Base-by-base conservation (phyloP, 2,797 vertebrate genomes). In the Typhlichthys subterraneus region DNA sequence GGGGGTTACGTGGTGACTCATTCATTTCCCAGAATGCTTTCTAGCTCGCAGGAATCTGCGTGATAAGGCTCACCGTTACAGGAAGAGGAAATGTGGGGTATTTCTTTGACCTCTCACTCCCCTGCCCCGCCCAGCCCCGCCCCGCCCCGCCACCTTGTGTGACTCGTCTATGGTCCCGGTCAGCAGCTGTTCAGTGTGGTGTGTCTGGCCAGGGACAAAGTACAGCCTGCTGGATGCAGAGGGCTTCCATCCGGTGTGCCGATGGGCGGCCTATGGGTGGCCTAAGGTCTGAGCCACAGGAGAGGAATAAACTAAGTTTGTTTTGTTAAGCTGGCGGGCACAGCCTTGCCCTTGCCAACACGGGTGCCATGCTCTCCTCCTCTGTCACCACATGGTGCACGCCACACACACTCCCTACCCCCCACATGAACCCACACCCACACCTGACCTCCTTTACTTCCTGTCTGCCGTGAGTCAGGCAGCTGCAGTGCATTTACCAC, bases 391-490 rank as follows among this genome's bases (percentile, higher is more conserved):
- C 86, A 88, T 82, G 75, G 77, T 78, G 84, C 60, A 61, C 84
- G 79, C 87, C 89, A 90, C 89, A 89, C 86, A 88, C 86, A 83
- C 84, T 78, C 81, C 69, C 77, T 85, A 85, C 84, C 76, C 80
- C 77, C 80, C 82, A 78, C 86, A 82, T 85, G 1, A 10, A 45
- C 48, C 29, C 33, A 13, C 55, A 52, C 45, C 52, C 58, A 67
- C 47, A 57, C 86, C 33, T 38, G 88, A 89, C 81, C 79, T 54
- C 87, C 87, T 79, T 85, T 81, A 84, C 83, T 87, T 87, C 86
- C 85, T 84, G 80, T 81, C 79, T 79, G 60, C 79, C 75, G 75
- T 89, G 87, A 90, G 81, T 90, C 89, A 90, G 84, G 79, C 73
- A 79, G 81, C 86, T 86, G 85, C 82, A 84, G 85, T 75, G 85